A percentile compares a stretch with the other conserved stretches of the same genome.
Evolutionary conservation across 1,140 invertebrate genomes (phyloP).

Genomic region (Gryllus bimaculatus): DNA sequence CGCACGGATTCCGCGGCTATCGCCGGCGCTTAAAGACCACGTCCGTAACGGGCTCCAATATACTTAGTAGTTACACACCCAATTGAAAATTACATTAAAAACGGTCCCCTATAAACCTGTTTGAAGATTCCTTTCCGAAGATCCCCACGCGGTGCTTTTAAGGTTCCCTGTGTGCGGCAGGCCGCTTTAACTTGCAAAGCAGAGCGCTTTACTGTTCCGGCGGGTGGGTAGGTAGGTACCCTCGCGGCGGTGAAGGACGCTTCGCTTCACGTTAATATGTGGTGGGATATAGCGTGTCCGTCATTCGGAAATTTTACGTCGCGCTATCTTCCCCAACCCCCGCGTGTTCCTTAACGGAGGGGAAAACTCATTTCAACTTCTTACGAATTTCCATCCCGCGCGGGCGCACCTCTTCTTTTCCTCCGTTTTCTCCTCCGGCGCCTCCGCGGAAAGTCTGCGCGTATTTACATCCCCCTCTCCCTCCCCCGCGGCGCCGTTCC

Average conservation of each 20-base stretch:
- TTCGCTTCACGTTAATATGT: not conserved
- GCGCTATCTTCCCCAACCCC: too few species aligned
- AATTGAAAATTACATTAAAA: constrained; percentile 6
- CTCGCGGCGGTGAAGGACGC: not conserved
- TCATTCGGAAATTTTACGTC: not conserved
- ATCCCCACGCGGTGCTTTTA: too few species aligned
- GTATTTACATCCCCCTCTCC: not conserved
- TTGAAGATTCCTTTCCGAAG: not conserved
- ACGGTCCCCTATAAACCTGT: not conserved
- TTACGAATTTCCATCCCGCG: not conserved
- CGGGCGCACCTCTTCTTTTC: not conserved
- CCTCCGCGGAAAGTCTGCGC: not conserved
- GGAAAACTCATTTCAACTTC: constrained; percentile 1
- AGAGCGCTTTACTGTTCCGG: not conserved
- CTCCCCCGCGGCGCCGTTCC: not conserved
- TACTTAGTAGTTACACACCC: constrained; percentile 4
- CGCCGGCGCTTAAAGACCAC: not conserved
- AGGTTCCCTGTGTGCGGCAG: too few species aligned
- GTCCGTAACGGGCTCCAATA: not conserved
- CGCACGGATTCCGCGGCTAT: not conserved
- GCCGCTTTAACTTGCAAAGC: not conserved
- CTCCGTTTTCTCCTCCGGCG: not conserved
- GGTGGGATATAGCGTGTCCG: not conserved
- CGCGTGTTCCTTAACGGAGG: not conserved
- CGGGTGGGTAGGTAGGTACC: too few species aligned